Evolutionary conservation across 2,888 invertebrate species (phyloP), one percentile per base, ranked within the genome.

Genomic region (Steinernema hermaphroditum): DNA sequence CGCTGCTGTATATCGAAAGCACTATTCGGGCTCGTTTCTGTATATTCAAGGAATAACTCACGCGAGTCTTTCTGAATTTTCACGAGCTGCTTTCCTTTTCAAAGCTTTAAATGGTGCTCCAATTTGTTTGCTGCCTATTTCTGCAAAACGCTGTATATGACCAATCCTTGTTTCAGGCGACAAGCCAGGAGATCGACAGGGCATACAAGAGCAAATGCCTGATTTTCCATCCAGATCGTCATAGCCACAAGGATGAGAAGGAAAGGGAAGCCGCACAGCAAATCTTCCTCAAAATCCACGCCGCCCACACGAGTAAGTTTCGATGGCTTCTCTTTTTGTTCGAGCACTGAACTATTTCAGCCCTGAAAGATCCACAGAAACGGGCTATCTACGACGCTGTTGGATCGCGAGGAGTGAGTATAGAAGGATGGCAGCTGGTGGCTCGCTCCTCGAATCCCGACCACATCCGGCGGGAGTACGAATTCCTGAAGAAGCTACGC

Each of bases 151-250:
- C n/a, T n/a, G n/a, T n/a, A n/a, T n/a, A n/a, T n/a, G n/a, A n/a
- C n/a, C n/a, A n/a, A 76, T 29, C 22, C n/a, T 8, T 2, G 24
- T 78, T 89, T 69, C 87, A 98, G 97, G 97, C 97, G 8, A 90
- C 93, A 46, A 89, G 90, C 69, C 96, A 96, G 79, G 96, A 97
- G 88, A 96, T 98, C 80, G 94, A 91, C 85, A 92, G 92, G 89
- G 93, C 96, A 0, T 98, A 96, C 87, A 91, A 96, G 76, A 91
- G 93, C 71, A 91, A 95, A 72, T 96, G 96, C 82, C 91, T 92
- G 78, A 91, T 94, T 82, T 97, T 95, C 86, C 98, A 98, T 88
- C 97, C 98, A 0, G 97, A 98, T 87, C 96, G 96, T 88, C 96
- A 97, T 86, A 96, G 96, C 88, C 96, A 98, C 88, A 89, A 91